Base-by-base conservation (phyloP, 2,888 invertebrate genomes). In the Griposia aprilina region DNA sequence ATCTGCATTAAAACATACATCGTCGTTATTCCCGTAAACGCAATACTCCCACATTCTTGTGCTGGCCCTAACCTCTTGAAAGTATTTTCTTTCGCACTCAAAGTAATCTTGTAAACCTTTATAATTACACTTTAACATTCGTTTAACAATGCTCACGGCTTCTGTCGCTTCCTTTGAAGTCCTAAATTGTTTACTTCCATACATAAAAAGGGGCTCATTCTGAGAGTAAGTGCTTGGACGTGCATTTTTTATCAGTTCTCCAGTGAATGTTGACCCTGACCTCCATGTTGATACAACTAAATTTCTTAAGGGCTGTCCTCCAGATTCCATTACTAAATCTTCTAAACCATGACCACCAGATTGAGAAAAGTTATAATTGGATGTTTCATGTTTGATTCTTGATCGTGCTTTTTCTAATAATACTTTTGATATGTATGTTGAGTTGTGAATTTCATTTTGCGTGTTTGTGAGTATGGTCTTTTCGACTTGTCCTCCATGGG, bases 181-280 rank as follows among this genome's bases (percentile, higher is more conserved):
- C 89, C 98, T 97, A 74, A 98, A 98, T 96, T 98, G 98, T 85
- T 98, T 97, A n/a, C n/a, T n/a, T 86, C 98, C 98, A 94, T 98
- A 98, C 91, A 98, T 98, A 76, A 98, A 96, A 76, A 99, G 95
- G 26, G 99, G 99, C 94, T 99, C 99, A 92, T 98, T 99, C 5
- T 99, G 98, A 95, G 98, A 99, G 94, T 97, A 99, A 93, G 98
- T 99, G 30, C 98, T 98, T 23, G 99, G 99, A 92, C 98, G 97
- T 36, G 98, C 97, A 93, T 98, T 98, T 93, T 98, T 98, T 65
- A 99, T 93, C 57, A 99, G 97, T 91, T 99, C 98, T 72, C 98
- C 99, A 69, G 99, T 97, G 93, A 99, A 99, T 48, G 99, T 99
- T 98, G n/a, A n/a, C n/a, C n/a, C n/a, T n/a, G n/a, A n/a, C n/a